These are phyloP conservation scores for Enteromius fasciolatus DNA, from an alignment of 2,797 vertebrate species.

Conservation along the genomic window DNA sequence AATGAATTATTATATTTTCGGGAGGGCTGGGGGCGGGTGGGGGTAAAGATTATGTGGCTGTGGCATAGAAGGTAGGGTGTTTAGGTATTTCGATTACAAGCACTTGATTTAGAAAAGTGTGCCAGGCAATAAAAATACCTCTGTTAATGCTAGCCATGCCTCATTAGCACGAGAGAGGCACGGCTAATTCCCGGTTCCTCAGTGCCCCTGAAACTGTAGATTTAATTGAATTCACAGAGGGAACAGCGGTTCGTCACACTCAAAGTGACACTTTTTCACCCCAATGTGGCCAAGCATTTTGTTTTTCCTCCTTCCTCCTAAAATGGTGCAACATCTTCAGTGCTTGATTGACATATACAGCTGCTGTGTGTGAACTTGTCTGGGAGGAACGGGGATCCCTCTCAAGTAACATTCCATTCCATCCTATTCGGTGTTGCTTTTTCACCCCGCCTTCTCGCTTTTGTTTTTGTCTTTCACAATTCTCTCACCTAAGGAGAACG, in stretches of 20 bases:
- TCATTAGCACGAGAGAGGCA: conserved; percentile 80
- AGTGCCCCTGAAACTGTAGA: conserved; percentile 75
- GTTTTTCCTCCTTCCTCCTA: conserved; percentile 52
- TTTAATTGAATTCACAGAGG: conserved; percentile 75
- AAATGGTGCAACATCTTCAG: conserved; percentile 73
- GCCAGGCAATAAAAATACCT: conserved; percentile 78
- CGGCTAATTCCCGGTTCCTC: conserved; percentile 77
- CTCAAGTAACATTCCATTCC: conserved; percentile 57
- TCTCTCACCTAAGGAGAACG: conserved; percentile 20
- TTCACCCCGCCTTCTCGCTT: conserved; percentile 49
- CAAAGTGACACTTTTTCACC: conserved; percentile 65
- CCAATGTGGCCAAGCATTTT: conserved; percentile 61
- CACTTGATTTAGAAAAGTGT: conserved; percentile 80
- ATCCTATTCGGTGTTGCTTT: conserved; percentile 56
- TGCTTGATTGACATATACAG: conserved; percentile 83
- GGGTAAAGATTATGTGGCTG: conserved; percentile 51
- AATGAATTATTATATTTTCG: conserved; percentile 78
- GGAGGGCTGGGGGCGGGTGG: conserved; percentile 58
- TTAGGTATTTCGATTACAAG: conserved; percentile 72
- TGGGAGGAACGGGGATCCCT: conserved; percentile 58
- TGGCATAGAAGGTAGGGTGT: conserved; percentile 58
- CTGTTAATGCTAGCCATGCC: conserved; percentile 77
- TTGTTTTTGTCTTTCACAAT: conserved; percentile 44
- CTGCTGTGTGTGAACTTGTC: conserved; percentile 81
- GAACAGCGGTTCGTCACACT: conserved; percentile 72